These are phyloP conservation scores for Sialia sialis DNA, from an alignment of 2,113 vertebrate genomes.

Conservation along the genomic window DNA sequence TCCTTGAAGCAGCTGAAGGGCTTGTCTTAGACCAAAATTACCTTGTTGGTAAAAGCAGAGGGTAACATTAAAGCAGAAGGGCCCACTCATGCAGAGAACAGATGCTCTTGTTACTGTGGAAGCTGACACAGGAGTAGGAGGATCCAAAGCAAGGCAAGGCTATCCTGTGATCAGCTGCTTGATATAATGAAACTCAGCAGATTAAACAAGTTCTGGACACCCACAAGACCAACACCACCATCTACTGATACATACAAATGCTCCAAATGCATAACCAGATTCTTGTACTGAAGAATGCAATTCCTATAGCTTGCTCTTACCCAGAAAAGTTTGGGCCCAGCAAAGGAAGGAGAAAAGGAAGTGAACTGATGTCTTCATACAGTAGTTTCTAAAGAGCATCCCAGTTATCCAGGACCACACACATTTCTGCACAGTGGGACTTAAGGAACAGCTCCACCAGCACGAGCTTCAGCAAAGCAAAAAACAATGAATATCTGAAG, in stretches of 20 bases:
- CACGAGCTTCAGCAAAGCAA: no score
- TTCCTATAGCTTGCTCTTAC: neutral
- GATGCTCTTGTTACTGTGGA: neutral
- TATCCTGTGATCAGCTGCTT: neutral
- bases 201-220: neutral
- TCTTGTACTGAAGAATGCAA: neutral
- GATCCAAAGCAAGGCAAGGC: neutral
- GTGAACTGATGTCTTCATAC: neutral
- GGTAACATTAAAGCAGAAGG: neutral
- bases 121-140: neutral
- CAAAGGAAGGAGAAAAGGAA: neutral
- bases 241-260: fast-evolving
- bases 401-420: neutral
- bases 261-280: neutral
- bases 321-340: neutral
- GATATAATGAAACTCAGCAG: neutral
- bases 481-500: no score
- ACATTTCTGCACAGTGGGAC: neutral
- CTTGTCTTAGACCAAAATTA: neutral
- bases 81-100: neutral
- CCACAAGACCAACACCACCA: neutral
- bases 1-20: neutral
- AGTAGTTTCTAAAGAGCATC: neutral
- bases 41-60: neutral
- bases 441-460: neutral